Evolutionary conservation across 2,113 vertebrate genomes (phyloP).

Genomic region (Chiloscyllium plagiosum): DNA sequence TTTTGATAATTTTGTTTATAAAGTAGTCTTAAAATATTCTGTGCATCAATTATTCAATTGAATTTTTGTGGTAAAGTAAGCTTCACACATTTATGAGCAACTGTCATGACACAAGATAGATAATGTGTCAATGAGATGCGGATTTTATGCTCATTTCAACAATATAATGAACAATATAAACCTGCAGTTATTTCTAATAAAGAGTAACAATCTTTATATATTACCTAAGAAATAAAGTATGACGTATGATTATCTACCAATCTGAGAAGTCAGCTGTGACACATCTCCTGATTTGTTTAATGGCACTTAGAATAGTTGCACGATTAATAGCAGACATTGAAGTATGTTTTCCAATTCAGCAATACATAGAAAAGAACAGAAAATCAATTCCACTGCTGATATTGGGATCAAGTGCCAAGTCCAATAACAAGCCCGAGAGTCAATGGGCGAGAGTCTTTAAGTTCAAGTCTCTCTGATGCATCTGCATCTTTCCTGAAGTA

Average conservation of each 20-base stretch:
- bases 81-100: no score
- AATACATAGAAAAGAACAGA: no score
- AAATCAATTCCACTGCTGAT: not conserved
- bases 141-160: not conserved
- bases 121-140: not conserved
- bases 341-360: not conserved
- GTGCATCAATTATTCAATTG: not conserved
- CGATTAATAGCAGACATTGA: not conserved
- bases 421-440: not conserved
- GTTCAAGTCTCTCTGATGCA: not conserved
- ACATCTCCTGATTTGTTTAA: not conserved
- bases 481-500: no score
- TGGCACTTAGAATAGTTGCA: not conserved
- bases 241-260: not conserved
- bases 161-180: not conserved
- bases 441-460: not conserved
- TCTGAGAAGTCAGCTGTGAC: not conserved
- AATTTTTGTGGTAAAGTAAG: not conserved
- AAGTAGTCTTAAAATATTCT: not conserved
- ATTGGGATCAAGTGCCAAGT: not conserved
- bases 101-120: not conserved
- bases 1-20: not conserved
- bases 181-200: not conserved
- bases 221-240: not conserved
- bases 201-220: not conserved